Conservation (phyloP, 2,113 vertebrate genomes). For the Lanius collurio region DNA sequence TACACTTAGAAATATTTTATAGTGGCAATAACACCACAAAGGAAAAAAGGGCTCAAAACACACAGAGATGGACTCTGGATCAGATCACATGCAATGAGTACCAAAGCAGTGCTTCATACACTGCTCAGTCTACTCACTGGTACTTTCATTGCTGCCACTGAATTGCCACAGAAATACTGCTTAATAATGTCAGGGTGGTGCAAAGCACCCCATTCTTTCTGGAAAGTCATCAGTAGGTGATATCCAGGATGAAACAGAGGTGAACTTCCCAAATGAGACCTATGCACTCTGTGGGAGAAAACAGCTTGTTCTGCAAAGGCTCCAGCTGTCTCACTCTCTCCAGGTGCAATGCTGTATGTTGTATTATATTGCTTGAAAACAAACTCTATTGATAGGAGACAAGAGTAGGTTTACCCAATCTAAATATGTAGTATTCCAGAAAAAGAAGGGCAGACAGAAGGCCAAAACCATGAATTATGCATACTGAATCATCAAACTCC, state of each 20-base stretch:
- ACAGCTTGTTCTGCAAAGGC: background rate
- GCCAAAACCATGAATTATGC: constrained; percentile 90
- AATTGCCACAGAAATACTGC: background rate
- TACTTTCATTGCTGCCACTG: background rate
- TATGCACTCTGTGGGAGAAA: background rate
- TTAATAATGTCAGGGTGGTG: background rate
- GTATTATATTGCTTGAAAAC: constrained; percentile 18
- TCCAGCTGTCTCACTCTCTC: background rate
- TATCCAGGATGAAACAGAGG: background rate
- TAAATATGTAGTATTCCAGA: constrained; percentile 85
- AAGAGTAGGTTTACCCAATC: constrained; percentile 86
- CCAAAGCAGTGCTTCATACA: background rate
- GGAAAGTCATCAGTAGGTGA: background rate
- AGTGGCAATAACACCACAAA: background rate
- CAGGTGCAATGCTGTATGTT: background rate
- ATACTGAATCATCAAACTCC: constrained; percentile 85
- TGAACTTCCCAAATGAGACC: background rate
- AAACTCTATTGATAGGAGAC: constrained; percentile 60
- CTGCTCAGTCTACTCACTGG: too few relatives aligned
- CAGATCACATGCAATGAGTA: background rate
- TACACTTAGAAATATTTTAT: background rate
- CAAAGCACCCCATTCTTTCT: background rate
- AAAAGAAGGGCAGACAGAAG: constrained; percentile 76
- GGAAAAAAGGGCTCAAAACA: background rate
- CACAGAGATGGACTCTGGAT: background rate